Conservation (phyloP, 2,113 vertebrate genomes). For the Tor tambroides region DNA sequence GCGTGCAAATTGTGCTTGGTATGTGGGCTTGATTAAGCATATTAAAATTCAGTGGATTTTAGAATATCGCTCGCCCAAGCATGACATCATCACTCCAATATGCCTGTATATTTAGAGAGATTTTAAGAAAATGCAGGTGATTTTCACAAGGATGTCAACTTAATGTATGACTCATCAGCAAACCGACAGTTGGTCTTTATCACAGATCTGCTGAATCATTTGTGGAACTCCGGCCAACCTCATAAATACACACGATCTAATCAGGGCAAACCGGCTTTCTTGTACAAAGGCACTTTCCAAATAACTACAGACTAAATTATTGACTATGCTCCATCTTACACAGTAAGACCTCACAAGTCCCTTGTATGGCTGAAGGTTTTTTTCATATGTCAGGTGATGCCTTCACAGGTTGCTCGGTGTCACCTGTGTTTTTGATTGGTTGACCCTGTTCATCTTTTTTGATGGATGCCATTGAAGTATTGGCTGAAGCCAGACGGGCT, state of each 20-base stretch:
- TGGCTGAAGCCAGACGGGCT: neutral
- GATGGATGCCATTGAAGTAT: neutral
- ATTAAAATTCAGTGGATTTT: neutral
- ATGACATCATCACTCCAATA: neutral
- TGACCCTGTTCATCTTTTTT: conserved; percentile 16
- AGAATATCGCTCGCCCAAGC: neutral
- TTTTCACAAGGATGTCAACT: neutral
- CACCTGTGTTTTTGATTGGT: conserved; percentile 15
- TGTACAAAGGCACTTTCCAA: conserved; percentile 31
- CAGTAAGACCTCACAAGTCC: conserved; percentile 26
- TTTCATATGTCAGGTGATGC: neutral
- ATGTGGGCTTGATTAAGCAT: neutral
- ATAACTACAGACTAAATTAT: neutral
- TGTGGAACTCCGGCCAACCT: neutral
- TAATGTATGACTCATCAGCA: neutral
- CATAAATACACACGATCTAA: neutral
- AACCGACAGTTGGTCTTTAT: neutral
- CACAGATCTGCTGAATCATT: conserved; percentile 10
- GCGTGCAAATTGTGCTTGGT: neutral
- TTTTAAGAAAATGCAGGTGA: neutral
- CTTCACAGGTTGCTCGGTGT: conserved; percentile 1
- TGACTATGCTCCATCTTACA: conserved; percentile 22
- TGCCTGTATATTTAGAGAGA: neutral
- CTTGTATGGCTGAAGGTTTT: conserved; percentile 7
- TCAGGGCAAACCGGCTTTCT: conserved; percentile 8